These are phyloP conservation scores for Hirtodrosophila alboralis DNA, from an alignment of 2,888 invertebrate species.

Conservation along the genomic window DNA sequence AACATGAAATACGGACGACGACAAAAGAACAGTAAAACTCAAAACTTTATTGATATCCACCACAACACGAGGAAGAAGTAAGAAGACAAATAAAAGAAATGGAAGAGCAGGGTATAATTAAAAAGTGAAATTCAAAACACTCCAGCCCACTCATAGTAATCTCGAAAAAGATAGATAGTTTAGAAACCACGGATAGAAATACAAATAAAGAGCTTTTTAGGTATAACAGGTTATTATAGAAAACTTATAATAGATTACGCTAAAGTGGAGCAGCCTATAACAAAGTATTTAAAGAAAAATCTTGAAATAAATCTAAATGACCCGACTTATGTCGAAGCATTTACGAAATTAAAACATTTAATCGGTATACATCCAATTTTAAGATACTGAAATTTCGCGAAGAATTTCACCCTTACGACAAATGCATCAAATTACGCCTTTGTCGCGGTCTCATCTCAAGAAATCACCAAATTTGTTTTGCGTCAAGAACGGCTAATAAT, in stretches of 20 bases:
- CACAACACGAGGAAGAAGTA: constrained; percentile 5
- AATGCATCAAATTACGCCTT: background rate
- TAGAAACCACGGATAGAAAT: constrained; percentile 10
- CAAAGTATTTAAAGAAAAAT: constrained; percentile 4
- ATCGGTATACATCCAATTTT: constrained; percentile 14
- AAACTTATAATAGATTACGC: constrained; percentile 10
- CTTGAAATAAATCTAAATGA: constrained; percentile 1
- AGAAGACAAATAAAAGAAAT: background rate
- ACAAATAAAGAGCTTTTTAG: constrained; percentile 23
- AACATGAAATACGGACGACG: constrained; percentile 8
- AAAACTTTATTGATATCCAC: constrained; percentile 6
- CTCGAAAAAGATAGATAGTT: background rate
- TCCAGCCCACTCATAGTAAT: background rate
- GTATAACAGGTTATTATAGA: constrained; percentile 17
- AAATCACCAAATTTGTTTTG: too few species aligned
- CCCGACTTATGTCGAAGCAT: constrained; percentile 22
- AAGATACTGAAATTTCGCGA: too few species aligned
- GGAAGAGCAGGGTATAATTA: background rate
- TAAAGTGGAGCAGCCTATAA: background rate
- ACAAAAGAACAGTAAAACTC: constrained; percentile 4
- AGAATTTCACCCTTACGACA: background rate
- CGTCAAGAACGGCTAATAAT: too few species aligned
- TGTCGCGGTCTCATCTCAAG: too few species aligned
- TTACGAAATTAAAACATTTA: constrained; percentile 28
- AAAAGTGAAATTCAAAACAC: background rate